Evolutionary conservation across 2,797 vertebrate species (phyloP), one percentile per base, ranked within the genome.

Genomic region (Oreochromis grahami): DNA sequence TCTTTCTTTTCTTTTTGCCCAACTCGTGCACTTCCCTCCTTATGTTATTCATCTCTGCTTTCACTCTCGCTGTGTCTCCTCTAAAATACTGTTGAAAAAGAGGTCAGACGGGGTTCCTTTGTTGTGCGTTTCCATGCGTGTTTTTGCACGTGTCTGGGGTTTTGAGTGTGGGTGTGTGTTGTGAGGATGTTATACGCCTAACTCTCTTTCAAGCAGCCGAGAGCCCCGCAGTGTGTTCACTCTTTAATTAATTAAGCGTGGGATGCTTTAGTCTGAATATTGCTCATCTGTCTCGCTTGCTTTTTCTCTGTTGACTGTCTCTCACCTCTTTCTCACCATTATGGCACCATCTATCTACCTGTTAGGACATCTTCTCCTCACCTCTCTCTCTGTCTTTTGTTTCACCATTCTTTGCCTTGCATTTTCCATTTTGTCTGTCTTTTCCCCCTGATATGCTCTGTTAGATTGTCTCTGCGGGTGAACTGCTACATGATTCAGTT

Each of bases 241-340:
- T 87, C 86, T 87, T 77, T 91, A 91, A 94, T 94, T 94, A 94
- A 94, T 94, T 89, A 91, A 89, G 91, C 80, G 78, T 91, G 84
- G 84, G 89, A 87, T 88, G 87, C 76, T 90, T 90, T 68, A 78
- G 80, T 90, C 83, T 79, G 81, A 81, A 82, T 86, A 56, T 86
- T 84, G 80, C 87, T 82, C 87, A 70, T 90, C 81, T 87, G 77
- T 85, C 83, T 87, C 41, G 48, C 84, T 90, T 77, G 72, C 60
- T 53, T 84, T 89, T 80, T 77, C 53, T 83, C 68, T 86, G 58
- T 34, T 84, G 79, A 83, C 84, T 85, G 76, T 82, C 78, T 80
- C 65, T 83, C 80, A 84, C 79, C 81, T 72, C 52, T 74, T 17
- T 9, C 2, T 52, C 48, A 58, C 82, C 50, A 72, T 78, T 36